Evolutionary conservation across 2,113 vertebrate genomes (phyloP), one percentile per base, ranked within the genome.

Genomic region (Antennarius striatus): DNA sequence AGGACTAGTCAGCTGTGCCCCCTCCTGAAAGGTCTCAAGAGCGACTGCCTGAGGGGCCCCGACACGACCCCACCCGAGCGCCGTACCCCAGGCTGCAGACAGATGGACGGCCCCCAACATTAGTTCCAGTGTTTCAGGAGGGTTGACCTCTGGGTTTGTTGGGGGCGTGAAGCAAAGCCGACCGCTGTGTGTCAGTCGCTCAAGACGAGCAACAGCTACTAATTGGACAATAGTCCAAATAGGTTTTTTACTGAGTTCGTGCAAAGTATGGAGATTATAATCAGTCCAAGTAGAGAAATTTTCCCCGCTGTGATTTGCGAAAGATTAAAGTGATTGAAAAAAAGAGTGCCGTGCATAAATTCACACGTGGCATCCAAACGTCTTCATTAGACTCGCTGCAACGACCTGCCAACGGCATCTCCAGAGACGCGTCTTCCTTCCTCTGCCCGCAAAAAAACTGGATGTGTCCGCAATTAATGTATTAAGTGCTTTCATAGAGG

Each of bases 91-190:
- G 79, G 80, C 81, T 76, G 79, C 48, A 80, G 86, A 91, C 89
- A 91, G 88, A 88, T 87, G 90, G 86, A 87, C 84, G 74, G 30
- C 63, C 75, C 63, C 74, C 28, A 63, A 46, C 81, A 86, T 88
- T 90, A 84, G 86, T 90, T 88, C 88, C 83, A 87, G 80, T 86
- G 74, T 83, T 80, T 59, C 71, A 51, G 57, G 60, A 56, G 51
- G 53, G 29, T 56, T 75, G 79, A 68, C 81, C 71, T 68, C 79
- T 63, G 39, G 40, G 6, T 56, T 14, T 39, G 5, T 72, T 14
- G 60, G 14, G 15, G 13, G 14, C 12, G 14, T 47, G 45, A 15
- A 14, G 45, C 45, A 4, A 56, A 51, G 71, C 7, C 17, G 71
- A 60, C 42, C 66, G 30, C 5, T 54, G 30, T 22, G 43, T 47